Percentiles rank a stretch among this genome's conserved stretches.
Conservation (phyloP, 2,113 vertebrate genomes). For the Spilogale gracilis region DNA sequence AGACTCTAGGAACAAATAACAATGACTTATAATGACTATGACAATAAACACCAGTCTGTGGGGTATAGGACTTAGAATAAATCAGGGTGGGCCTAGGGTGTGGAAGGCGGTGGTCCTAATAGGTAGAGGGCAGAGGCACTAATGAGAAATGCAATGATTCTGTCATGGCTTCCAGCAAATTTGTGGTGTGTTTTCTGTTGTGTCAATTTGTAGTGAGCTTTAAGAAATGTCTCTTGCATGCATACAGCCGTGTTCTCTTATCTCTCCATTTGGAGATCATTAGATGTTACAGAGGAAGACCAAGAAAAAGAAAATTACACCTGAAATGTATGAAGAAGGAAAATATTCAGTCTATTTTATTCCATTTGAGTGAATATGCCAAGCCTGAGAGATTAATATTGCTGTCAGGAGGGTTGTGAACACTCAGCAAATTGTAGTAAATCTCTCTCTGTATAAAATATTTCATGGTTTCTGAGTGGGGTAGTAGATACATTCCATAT, state of each 20-base stretch:
- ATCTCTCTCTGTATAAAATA: not conserved
- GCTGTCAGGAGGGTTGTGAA: not conserved
- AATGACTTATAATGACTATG: slow-evolving; percentile 25
- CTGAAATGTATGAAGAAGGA: not conserved
- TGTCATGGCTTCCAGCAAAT: not conserved
- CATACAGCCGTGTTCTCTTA: not conserved
- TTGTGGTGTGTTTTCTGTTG: not conserved
- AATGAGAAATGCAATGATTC: not conserved
- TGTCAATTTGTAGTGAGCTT: not conserved
- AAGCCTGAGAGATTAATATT: not conserved
- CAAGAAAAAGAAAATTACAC: not conserved
- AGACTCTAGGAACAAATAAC: slow-evolving; percentile 19
- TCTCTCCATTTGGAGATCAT: not conserved
- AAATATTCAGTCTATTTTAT: not conserved
- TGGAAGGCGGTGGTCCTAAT: not conserved
- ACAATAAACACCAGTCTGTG: not conserved
- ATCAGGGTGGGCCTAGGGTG: not conserved
- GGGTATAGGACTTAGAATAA: slow-evolving; percentile 6
- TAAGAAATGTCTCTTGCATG: not conserved
- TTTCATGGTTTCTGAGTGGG: not conserved
- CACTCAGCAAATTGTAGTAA: not conserved
- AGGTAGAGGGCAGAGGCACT: not conserved
- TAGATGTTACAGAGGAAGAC: not conserved
- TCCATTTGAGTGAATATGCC: not conserved
- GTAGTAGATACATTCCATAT: not conserved